Base-by-base conservation (phyloP, 2,888 invertebrate species). In the Pegoplata infirma region DNA sequence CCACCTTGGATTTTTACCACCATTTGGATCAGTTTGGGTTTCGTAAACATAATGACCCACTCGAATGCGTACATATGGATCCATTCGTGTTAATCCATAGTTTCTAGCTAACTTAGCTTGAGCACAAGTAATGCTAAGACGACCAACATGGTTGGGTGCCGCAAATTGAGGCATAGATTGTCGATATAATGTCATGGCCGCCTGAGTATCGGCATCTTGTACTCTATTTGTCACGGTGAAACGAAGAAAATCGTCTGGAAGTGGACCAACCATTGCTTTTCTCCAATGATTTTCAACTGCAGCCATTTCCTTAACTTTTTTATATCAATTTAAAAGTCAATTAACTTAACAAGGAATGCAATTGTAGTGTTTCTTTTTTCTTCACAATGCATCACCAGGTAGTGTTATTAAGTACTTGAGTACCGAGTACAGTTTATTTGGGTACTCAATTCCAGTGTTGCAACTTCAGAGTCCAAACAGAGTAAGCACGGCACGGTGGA, bases 31-130 rank as follows among this genome's bases (percentile, higher is more conserved):
- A 0, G 98, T 98, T 84, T 96, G 97, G 0, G 98, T 98, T 91
- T 99, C 98, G 90, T 97, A 98, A 73, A 98, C 95, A 84, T 95
- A 94, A 89, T 98, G 98, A 0, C 98, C 99, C 21, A 98, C 94
- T 81, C 98, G 92, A 71, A 99, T 90, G 72, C 98, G 92, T 32
- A 96, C 97, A 88, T 98, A 99, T 0, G 98, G 98, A 90, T 98
- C 98, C 98, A 98, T 98, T 74, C 97, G 92, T 0, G 97, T 95
- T 86, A 98, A 91, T 8, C 98, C 98, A 92, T 98, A 98, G 89
- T 98, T 98, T 90, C 98, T 97, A 7, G 94, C 94, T 76, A 98
- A 91, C 90, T 96, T 97, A 3, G 97, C 98, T 92, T 97, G 97
- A 23, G 93, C 94, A 79, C 97, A 93, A 12, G 97, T 97, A 83